These are phyloP conservation scores for Mastomys natalensis DNA, from an alignment of 2,113 vertebrate species.

Conservation along the genomic window DNA sequence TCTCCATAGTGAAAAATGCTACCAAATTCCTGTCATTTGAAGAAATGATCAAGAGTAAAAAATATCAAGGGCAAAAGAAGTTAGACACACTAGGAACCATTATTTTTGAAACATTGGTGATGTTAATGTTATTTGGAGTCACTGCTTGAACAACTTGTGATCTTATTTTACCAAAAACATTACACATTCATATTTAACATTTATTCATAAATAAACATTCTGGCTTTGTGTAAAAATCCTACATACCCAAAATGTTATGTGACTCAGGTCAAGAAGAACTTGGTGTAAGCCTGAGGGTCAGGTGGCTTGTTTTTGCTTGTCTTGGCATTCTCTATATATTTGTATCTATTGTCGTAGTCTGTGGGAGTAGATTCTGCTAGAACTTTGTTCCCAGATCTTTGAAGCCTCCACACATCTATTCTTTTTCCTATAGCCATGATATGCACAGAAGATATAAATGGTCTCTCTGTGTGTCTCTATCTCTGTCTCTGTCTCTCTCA, in stretches of 20 bases:
- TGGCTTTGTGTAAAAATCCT: background rate
- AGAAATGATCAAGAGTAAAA: background rate
- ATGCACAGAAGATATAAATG: accelerated
- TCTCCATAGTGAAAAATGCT: background rate
- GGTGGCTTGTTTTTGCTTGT: background rate
- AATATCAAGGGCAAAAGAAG: background rate
- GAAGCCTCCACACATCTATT: accelerated
- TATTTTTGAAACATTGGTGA: background rate
- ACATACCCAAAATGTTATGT: background rate
- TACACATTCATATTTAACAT: background rate
- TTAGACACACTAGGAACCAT: background rate
- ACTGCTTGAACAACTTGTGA: background rate
- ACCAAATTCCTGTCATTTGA: background rate
- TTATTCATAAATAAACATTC: background rate
- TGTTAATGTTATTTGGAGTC: background rate
- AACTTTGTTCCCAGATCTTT: background rate
- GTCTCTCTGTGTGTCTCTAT: too few relatives aligned
- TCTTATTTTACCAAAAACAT: background rate
- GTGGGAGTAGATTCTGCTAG: accelerated
- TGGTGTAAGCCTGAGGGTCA: background rate
- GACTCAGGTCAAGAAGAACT: background rate
- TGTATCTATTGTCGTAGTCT: too few relatives aligned
- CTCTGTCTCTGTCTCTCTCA: too few relatives aligned
- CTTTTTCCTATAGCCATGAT: accelerated
- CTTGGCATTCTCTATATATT: background rate